These are phyloP conservation scores for Drosophila persimilis DNA, from an alignment of 1,140 invertebrate species.

Conservation along the genomic window DNA sequence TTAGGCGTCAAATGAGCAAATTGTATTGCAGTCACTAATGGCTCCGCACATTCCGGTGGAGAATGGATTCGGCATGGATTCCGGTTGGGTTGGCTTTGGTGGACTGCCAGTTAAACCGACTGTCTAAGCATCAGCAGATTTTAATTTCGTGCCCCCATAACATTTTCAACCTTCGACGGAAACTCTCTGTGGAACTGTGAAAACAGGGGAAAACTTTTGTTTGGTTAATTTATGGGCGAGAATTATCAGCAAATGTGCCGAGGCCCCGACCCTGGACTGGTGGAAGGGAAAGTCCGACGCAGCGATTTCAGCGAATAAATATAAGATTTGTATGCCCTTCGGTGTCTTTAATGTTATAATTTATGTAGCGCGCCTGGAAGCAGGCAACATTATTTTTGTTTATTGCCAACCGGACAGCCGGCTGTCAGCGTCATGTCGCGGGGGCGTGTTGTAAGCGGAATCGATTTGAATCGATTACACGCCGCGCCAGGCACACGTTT, in stretches of 20 bases:
- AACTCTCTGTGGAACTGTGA: no score
- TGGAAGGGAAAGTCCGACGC: conserved; percentile 51
- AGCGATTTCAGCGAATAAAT: conserved; percentile 68
- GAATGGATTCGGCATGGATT: conserved; percentile 4
- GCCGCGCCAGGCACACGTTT: conserved; percentile 31
- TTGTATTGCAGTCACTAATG: conserved; percentile 47
- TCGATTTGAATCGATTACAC: conserved; percentile 51
- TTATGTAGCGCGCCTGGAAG: conserved; percentile 61
- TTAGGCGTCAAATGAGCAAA: conserved; percentile 56
- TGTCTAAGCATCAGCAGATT: conserved; percentile 46
- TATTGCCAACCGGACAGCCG: conserved; percentile 55
- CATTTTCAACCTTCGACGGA: conserved; percentile 9
- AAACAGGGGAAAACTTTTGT: conserved; percentile 34
- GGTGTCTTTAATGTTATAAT: conserved; percentile 71
- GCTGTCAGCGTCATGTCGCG: conserved; percentile 51
- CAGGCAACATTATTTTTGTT: conserved; percentile 62
- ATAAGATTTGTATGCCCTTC: conserved; percentile 57
- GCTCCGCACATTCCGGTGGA: not conserved
- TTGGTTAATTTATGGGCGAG: conserved; percentile 62
- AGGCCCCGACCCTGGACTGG: not conserved
- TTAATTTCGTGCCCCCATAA: conserved; percentile 55
- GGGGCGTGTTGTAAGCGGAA: conserved; percentile 11
- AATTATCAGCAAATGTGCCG: conserved; percentile 54
- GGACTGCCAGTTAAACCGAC: conserved; percentile 25
- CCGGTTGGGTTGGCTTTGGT: not conserved